A percentile compares a stretch with the other conserved stretches of the same genome.
These are phyloP conservation scores for Lasioglossum oenotherae DNA, from an alignment of 2,888 invertebrate genomes.

Conservation along the genomic window DNA sequence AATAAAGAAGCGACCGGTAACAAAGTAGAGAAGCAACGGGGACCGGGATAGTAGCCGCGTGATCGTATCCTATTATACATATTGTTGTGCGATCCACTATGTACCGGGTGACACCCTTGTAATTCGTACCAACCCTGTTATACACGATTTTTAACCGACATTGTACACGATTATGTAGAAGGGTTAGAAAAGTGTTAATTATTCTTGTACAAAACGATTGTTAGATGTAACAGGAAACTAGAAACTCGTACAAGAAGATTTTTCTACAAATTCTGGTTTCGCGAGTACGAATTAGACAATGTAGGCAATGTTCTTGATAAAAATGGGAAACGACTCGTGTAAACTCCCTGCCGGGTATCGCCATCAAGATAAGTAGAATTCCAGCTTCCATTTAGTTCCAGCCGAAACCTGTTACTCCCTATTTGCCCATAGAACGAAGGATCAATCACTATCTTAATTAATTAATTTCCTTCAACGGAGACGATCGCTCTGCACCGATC, in stretches of 20 bases:
- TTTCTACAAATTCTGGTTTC: background rate
- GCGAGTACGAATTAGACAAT: background rate
- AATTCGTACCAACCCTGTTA: background rate
- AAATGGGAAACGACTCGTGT: background rate
- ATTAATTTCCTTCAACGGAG: conserved; percentile 2
- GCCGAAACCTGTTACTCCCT: background rate
- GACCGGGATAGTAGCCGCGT: conserved; percentile 50
- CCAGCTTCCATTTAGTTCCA: background rate
- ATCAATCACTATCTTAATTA: conserved; percentile 13
- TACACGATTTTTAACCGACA: background rate
- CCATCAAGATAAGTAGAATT: background rate
- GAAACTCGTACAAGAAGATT: background rate
- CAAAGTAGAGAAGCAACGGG: conserved; percentile 57
- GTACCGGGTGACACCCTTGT: conserved; percentile 47
- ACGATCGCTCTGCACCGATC: background rate
- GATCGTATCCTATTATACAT: conserved; percentile 61
- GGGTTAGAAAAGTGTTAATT: background rate
- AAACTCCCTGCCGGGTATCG: background rate
- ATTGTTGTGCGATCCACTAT: conserved; percentile 44
- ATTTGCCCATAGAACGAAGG: background rate
- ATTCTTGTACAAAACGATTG: background rate
- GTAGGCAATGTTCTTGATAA: background rate
- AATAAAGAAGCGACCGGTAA: conserved; percentile 63
- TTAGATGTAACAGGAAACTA: background rate
- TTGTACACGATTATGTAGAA: background rate